A percentile compares a stretch with the other conserved stretches of the same genome.
Conservation (phyloP, 2,888 invertebrate species). For the Drosophila nr. medialis region DNA sequence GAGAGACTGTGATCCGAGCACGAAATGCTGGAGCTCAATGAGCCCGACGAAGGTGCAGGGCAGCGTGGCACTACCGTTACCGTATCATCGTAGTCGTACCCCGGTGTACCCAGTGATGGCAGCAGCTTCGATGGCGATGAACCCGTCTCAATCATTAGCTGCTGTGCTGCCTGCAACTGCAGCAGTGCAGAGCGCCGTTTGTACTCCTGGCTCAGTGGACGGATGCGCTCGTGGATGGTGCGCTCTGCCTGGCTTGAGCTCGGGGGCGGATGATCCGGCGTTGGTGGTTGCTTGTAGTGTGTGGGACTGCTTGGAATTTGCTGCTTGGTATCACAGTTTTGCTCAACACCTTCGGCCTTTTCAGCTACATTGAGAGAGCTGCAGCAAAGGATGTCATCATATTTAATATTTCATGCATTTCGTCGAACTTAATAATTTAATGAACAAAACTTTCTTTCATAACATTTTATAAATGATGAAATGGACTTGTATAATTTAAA, state of each 20-base stretch:
- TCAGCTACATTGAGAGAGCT: slow-evolving; percentile 67
- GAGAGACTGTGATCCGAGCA: slow-evolving; percentile 90
- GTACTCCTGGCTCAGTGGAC: slow-evolving; percentile 94
- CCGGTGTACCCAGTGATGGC: slow-evolving; percentile 65
- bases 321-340: slow-evolving; percentile 83
- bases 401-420: neutral
- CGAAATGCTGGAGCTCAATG: slow-evolving; percentile 90
- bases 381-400: neutral
- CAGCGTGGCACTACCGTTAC: slow-evolving; percentile 77
- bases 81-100: slow-evolving; percentile 76
- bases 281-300: slow-evolving; percentile 95
- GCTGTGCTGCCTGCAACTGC: slow-evolving; percentile 76
- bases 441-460: neutral
- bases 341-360: slow-evolving; percentile 68
- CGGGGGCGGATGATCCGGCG: slow-evolving; percentile 97
- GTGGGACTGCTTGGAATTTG: slow-evolving; percentile 92
- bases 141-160: slow-evolving; percentile 76
- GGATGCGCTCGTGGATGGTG: slow-evolving; percentile 95
- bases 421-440: neutral
- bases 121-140: slow-evolving; percentile 77
- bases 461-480: neutral
- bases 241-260: slow-evolving; percentile 94
- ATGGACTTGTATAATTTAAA: neutral
- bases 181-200: slow-evolving; percentile 77
- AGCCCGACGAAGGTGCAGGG: slow-evolving; percentile 86